Percentiles rank a stretch among this genome's conserved stretches.
phyloP scores from a whole-genome alignment of 2,888 invertebrate genomes.

The Bugulina stolonifera region DNA sequence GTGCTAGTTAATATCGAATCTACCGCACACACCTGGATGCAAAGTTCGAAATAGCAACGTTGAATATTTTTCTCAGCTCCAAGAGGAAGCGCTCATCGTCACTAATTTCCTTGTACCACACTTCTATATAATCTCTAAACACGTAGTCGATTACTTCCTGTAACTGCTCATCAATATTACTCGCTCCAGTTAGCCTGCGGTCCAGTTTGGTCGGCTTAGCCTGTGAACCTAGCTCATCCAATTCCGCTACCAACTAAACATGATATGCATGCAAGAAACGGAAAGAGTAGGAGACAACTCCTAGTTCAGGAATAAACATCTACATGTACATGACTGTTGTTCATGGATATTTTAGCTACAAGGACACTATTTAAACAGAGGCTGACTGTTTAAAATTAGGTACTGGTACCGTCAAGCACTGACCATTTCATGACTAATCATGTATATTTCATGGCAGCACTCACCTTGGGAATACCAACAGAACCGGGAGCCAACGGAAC shows the following conservation, averaged over 20 bases:
- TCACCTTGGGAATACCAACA: constrained; percentile 24
- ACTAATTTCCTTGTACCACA: constrained; percentile 59
- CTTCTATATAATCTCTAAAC: constrained; percentile 73
- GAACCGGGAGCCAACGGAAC: constrained; percentile 10
- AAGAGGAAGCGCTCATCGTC: constrained; percentile 70
- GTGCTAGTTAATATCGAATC: too few species aligned
- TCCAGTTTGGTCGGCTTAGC: constrained; percentile 42
- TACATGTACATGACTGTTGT: too few species aligned
- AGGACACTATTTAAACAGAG: too few species aligned
- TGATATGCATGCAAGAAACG: neutral
- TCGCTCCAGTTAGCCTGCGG: constrained; percentile 72
- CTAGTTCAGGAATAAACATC: too few species aligned
- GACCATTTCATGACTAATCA: too few species aligned
- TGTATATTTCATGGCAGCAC: neutral
- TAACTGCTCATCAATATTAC: constrained; percentile 76
- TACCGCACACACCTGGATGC: constrained; percentile 27
- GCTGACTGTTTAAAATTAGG: too few species aligned
- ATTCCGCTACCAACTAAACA: neutral
- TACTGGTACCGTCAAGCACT: too few species aligned
- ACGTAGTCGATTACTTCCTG: constrained; percentile 72
- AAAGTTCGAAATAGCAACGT: constrained; percentile 28
- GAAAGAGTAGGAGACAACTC: too few species aligned
- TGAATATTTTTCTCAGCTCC: constrained; percentile 63
- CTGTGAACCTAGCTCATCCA: neutral
- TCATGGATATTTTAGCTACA: too few species aligned